These are phyloP conservation scores for Mola mola DNA, from an alignment of 2,113 vertebrate species.

Conservation along the genomic window DNA sequence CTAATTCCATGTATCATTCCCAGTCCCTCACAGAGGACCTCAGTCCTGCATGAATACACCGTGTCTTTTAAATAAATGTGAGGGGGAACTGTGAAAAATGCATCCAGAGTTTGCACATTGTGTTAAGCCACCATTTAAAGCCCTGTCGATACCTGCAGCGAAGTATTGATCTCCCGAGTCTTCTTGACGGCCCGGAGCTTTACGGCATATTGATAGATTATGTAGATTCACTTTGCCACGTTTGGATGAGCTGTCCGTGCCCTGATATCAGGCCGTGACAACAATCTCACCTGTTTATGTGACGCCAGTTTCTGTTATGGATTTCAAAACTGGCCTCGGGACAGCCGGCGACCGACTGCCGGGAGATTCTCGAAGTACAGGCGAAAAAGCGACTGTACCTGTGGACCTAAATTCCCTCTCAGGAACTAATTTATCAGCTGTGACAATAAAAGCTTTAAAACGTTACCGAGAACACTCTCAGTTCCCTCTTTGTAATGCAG, in stretches of 20 bases:
- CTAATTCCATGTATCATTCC: slow-evolving; percentile 22
- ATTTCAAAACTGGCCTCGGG: slow-evolving; percentile 39
- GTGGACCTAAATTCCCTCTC: background rate
- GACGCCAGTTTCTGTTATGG: slow-evolving; percentile 32
- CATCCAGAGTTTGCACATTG: slow-evolving; percentile 66
- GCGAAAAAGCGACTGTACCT: background rate
- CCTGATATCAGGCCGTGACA: slow-evolving; percentile 60
- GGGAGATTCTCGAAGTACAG: background rate
- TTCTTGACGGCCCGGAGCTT: slow-evolving; percentile 57
- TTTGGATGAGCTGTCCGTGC: slow-evolving; percentile 55
- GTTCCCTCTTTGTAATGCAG: slow-evolving; percentile 64
- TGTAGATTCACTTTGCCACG: slow-evolving; percentile 62
- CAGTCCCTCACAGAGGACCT: slow-evolving; percentile 12
- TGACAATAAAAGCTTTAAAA: slow-evolving; percentile 7
- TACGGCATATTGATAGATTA: slow-evolving; percentile 65
- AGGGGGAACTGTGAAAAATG: slow-evolving; percentile 56
- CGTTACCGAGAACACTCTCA: slow-evolving; percentile 20
- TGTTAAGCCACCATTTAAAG: slow-evolving; percentile 76
- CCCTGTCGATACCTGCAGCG: slow-evolving; percentile 66
- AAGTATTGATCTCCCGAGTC: slow-evolving; percentile 60
- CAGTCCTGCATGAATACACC: slow-evolving; percentile 32
- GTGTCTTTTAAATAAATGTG: slow-evolving; percentile 65
- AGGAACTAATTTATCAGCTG: slow-evolving; percentile 27
- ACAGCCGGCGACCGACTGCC: slow-evolving; percentile 31
- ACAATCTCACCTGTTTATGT: slow-evolving; percentile 58